These are phyloP conservation scores for Dasyornis broadbenti DNA, from an alignment of 2,113 vertebrate genomes.

Conservation along the genomic window DNA sequence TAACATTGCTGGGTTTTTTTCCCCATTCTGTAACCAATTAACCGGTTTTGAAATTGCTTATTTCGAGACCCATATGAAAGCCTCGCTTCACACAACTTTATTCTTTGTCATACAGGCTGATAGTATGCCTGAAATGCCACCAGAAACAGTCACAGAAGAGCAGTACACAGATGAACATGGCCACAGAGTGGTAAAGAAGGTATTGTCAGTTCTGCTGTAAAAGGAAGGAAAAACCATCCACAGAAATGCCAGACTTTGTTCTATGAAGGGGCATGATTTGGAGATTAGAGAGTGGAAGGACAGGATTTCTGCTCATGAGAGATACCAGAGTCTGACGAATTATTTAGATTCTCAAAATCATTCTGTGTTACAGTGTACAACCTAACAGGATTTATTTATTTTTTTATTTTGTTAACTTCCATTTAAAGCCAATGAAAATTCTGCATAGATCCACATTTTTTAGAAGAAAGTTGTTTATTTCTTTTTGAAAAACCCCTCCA, in stretches of 20 bases:
- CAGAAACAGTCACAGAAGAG: slow-evolving; percentile 89
- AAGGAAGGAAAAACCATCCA: background rate
- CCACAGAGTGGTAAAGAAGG: slow-evolving; percentile 91
- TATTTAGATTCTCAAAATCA: background rate
- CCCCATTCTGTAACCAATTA: slow-evolving; percentile 12
- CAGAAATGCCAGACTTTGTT: background rate
- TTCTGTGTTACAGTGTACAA: background rate
- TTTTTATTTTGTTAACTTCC: background rate
- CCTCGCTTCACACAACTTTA: background rate
- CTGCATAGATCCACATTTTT: background rate
- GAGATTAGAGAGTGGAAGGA: background rate
- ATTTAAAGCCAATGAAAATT: background rate
- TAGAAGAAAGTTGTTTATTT: background rate
- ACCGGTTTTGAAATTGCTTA: background rate
- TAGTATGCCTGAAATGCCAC: slow-evolving; percentile 83
- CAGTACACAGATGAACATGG: slow-evolving; percentile 89
- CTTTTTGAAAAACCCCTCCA: background rate
- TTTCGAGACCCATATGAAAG: background rate
- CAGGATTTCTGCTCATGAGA: background rate
- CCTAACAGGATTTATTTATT: background rate
- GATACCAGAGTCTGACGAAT: background rate
- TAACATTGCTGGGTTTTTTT: background rate
- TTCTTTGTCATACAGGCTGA: slow-evolving; percentile 78
- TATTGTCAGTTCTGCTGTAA: slow-evolving; percentile 37
- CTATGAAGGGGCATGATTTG: background rate